Percentiles rank a stretch among this genome's conserved stretches.
These are phyloP conservation scores for Cyclargus thomasi DNA, from an alignment of 1,140 invertebrate species.

Conservation along the genomic window DNA sequence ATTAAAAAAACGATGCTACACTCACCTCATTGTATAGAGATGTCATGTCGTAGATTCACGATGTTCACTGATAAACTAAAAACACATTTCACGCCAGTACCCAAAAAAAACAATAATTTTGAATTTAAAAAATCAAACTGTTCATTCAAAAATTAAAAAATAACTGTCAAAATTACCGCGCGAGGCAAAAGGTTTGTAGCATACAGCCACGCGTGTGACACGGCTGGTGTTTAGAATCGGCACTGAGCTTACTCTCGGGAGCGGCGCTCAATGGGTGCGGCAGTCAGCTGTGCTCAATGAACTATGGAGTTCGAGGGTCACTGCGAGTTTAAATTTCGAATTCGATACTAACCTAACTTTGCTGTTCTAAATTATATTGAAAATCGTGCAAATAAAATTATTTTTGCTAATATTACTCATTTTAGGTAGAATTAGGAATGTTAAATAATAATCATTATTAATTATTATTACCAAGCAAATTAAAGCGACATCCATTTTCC, in stretches of 20 bases:
- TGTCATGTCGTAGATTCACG: slow-evolving; percentile 52
- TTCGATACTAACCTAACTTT: background rate
- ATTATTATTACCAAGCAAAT: no score
- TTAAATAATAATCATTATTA: no score
- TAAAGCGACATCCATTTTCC: no score
- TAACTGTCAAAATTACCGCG: slow-evolving; percentile 53
- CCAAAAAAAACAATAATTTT: background rate
- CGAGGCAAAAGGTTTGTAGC: slow-evolving; percentile 41
- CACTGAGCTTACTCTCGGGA: slow-evolving; percentile 45
- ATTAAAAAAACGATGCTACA: slow-evolving; percentile 44
- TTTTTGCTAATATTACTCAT: no score
- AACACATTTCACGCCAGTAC: slow-evolving; percentile 46
- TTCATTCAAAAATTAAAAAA: slow-evolving; percentile 17
- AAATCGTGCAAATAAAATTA: no score
- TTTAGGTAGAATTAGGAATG: no score
- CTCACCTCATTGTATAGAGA: slow-evolving; percentile 67
- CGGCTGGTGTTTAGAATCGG: slow-evolving; percentile 62
- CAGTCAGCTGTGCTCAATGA: slow-evolving; percentile 69
- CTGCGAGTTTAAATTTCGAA: slow-evolving; percentile 32
- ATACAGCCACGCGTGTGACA: slow-evolving; percentile 62
- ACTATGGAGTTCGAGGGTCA: slow-evolving; percentile 66
- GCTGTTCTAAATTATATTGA: background rate
- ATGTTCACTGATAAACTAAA: slow-evolving; percentile 30
- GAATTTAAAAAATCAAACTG: background rate
- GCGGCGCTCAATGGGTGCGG: slow-evolving; percentile 54